Base-by-base conservation (phyloP, 2,797 vertebrate species). In the Smutsia gigantea region DNA sequence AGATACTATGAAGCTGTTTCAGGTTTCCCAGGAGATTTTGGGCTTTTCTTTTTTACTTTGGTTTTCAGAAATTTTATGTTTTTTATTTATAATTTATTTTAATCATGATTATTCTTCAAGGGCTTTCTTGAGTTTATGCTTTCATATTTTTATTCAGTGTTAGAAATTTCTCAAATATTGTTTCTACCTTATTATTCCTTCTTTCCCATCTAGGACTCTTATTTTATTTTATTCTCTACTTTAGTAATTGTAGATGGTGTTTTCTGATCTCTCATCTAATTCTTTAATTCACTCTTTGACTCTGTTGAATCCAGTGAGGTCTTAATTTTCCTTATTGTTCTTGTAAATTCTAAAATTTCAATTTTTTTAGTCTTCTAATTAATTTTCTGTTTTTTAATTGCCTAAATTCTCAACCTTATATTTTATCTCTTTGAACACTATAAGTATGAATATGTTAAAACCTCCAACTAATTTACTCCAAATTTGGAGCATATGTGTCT, bases 301-400 rank as follows among this genome's bases (percentile, higher is more conserved):
- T 11, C 1, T 42, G 21, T 66, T 29, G 68, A 66, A 86, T 59
- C 0, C 13, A 78, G 15, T 74, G 21, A 81, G 6, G 29, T 66
- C 7, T 86, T 90, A 72, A 72, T 86, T 90, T 49, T 18, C 15
- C 7, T 90, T 53, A 42, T 25, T 49, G 14, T 77, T 13, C 7
- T 87, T 83, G 61, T 68, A 88, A 42, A 92, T 69, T 88, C 34
- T 68, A 68, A 92, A 87, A 42, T 66, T 92, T 59, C 21, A 59
- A 29, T 53, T 42, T 12, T 51, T 86, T 18, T 42, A 27, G 12
- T 18, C 7, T 92, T 49, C 42, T 61, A 46, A 53, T 34, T 77
- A 21, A 17, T 83, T 86, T 87, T 49, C 27, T 18, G 13, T 63
- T 93, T 89, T 37, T 25, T 89, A 89, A 31, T 49, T 71, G 2